Base-by-base conservation (phyloP, 2,888 invertebrate genomes). In the Ennomos quercinarius region DNA sequence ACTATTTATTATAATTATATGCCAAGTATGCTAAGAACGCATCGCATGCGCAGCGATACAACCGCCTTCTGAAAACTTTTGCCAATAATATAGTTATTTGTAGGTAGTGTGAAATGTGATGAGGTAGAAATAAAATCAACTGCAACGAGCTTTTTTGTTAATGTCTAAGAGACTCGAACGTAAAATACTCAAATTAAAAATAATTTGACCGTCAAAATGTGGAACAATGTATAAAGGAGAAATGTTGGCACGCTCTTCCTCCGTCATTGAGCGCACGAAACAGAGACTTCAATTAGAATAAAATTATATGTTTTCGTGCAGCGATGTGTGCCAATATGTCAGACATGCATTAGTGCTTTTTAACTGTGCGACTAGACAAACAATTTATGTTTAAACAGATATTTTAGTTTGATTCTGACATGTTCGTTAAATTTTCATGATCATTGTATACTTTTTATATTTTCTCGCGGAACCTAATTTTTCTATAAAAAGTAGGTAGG, bases 161-260 rank as follows among this genome's bases (percentile, higher is more conserved):
- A 36, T 42, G 52, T 12, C 40, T 46, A n/a, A n/a, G n/a, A n/a
- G 50, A 38, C 54, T 40, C 43, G 47, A 57, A 56, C 51, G 70
- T 66, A 35, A 68, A 67, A 68, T 50, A 51, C 47, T 57, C 52
- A 68, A 56, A 77, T 80, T 81, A 83, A 82, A 89, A 87, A 88
- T 87, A 88, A 82, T 76, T 81, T 85, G 90, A 84, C 87, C 87
- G 83, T 86, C 86, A 87, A 84, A 81, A 87, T 82, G 77, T 83
- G 76, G 87, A 86, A 83, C 87, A 83, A 79, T 80, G 79, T 80
- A 78, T 77, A 83, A 83, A 90, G 89, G 70, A 84, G 83, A 88
- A 87, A 89, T 87, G 77, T 90, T 91, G 91, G 91, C 91, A 88
- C 83, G 78, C 70, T 56, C 59, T 60, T 71, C 44, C 66, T 68